Conservation (phyloP, 2,888 invertebrate genomes). For the Nasonovia ribisnigri region DNA sequence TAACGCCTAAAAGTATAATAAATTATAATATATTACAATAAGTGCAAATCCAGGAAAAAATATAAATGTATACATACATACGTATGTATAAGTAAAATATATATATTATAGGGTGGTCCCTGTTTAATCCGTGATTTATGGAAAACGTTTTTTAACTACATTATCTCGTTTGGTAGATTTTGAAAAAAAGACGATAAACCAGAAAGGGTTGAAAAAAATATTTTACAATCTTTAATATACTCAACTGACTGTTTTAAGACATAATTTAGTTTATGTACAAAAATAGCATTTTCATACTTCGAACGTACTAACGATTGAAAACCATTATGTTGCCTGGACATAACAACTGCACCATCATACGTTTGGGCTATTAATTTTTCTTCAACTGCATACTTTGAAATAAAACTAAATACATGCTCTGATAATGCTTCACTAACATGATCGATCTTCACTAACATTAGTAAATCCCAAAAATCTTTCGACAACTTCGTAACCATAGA, state of each 20-base stretch:
- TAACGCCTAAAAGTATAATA: too few species aligned
- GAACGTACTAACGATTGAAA: slow-evolving; percentile 68
- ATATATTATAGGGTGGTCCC: too few species aligned
- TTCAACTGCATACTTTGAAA: slow-evolving; percentile 66
- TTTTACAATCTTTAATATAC: slow-evolving; percentile 68
- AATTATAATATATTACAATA: too few species aligned
- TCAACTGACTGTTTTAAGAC: slow-evolving; percentile 68
- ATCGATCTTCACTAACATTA: slow-evolving; percentile 68
- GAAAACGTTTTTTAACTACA: too few species aligned
- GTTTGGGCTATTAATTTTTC: slow-evolving; percentile 69
- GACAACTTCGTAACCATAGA: slow-evolving; percentile 66
- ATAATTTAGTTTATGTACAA: slow-evolving; percentile 67
- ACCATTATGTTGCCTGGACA: slow-evolving; percentile 68
- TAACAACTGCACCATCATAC: slow-evolving; percentile 69
- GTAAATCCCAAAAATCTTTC: slow-evolving; percentile 69
- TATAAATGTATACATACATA: too few species aligned
- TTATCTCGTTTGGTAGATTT: too few species aligned
- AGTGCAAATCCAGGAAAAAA: too few species aligned
- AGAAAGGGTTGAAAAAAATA: slow-evolving; percentile 68
- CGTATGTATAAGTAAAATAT: too few species aligned
- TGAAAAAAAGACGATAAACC: too few species aligned
- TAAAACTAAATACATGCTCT: slow-evolving; percentile 66
- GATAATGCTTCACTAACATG: slow-evolving; percentile 67
- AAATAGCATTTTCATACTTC: slow-evolving; percentile 65
- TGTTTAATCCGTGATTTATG: too few species aligned